A percentile compares a stretch with the other conserved stretches of the same genome.
phyloP scores from a whole-genome alignment of 2,113 vertebrate genomes.

The Gymnogyps californianus region DNA sequence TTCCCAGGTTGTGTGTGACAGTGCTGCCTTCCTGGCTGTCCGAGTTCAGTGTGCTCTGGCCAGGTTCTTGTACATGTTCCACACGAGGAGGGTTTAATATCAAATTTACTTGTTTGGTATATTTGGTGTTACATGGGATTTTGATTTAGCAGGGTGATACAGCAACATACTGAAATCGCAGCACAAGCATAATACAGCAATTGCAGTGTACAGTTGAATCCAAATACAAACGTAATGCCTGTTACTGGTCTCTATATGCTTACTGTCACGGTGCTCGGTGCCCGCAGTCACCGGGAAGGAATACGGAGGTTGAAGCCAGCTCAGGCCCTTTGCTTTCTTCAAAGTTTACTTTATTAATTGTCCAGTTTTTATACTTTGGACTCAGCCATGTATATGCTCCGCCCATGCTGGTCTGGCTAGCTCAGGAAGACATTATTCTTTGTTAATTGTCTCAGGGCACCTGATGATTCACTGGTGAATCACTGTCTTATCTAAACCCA shows the following conservation, averaged over 20 bases:
- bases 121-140: neutral
- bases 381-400: neutral
- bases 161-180: neutral
- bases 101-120: neutral
- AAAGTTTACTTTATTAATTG: neutral
- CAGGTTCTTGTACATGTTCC: neutral
- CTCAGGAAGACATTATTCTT: neutral
- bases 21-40: neutral
- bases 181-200: neutral
- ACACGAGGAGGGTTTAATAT: rapidly evolving
- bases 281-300: neutral
- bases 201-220: neutral
- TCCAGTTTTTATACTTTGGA: neutral
- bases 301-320: neutral
- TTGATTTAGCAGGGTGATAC: neutral
- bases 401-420: neutral
- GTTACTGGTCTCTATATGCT: neutral
- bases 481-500: neutral
- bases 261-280: rapidly evolving
- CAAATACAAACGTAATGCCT: neutral
- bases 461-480: neutral
- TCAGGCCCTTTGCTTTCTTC: neutral
- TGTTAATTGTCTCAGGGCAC: neutral
- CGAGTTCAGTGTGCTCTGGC: rapidly evolving
- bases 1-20: neutral